These are phyloP conservation scores for Poeciliopsis prolifica DNA, from an alignment of 2,113 vertebrate genomes.

Conservation along the genomic window DNA sequence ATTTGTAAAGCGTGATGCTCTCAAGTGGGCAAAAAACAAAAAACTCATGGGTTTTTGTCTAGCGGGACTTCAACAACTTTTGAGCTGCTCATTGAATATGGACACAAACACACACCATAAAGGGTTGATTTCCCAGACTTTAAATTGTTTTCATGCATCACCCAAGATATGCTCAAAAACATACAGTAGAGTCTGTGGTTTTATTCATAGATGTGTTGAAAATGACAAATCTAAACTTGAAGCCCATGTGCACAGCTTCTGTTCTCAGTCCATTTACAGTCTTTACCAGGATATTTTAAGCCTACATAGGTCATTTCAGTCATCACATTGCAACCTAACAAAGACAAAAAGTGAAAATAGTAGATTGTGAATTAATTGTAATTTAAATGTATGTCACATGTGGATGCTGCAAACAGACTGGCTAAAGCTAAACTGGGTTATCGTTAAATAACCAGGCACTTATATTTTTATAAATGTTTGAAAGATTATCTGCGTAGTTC, in stretches of 20 bases:
- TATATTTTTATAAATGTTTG: too few relatives aligned
- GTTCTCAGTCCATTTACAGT: too few relatives aligned
- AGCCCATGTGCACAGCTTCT: too few relatives aligned
- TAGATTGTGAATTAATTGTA: too few relatives aligned
- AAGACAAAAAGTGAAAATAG: background rate
- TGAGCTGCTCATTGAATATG: background rate
- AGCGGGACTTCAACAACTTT: conserved; percentile 3
- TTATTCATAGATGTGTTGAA: background rate
- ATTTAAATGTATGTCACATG: too few relatives aligned
- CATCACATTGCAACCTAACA: background rate
- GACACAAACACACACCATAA: background rate
- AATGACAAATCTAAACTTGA: background rate
- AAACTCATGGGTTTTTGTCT: conserved; percentile 19
- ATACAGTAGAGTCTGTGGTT: too few relatives aligned
- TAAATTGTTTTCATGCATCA: background rate
- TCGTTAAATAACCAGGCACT: too few relatives aligned
- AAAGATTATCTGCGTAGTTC: too few relatives aligned
- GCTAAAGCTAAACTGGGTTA: too few relatives aligned
- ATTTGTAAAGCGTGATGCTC: conserved; percentile 23
- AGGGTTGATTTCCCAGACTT: background rate
- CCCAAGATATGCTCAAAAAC: background rate
- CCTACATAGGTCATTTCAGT: background rate
- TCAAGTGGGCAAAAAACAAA: conserved; percentile 6
- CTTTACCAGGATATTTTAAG: too few relatives aligned
- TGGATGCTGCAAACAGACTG: too few relatives aligned